Evolutionary conservation across 2,113 vertebrate species (phyloP).

Genomic region (Vidua chalybeata): DNA sequence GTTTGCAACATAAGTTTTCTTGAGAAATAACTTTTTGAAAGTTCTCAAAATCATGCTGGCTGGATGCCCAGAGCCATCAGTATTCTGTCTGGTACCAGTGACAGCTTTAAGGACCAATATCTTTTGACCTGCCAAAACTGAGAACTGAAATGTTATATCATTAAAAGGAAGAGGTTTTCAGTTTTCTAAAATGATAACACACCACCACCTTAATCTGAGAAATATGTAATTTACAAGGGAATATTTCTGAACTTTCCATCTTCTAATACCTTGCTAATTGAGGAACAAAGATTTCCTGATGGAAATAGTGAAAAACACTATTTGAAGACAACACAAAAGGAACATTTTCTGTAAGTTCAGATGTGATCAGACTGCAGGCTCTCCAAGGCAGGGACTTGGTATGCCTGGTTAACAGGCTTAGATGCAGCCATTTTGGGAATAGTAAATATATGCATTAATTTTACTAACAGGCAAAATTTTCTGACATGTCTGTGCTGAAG

Average conservation of each 20-base stretch:
- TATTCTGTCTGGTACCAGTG: constrained; percentile 6
- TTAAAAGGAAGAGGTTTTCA: background rate
- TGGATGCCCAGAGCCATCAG: background rate
- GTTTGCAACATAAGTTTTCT: background rate
- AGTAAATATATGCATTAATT: background rate
- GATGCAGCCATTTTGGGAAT: background rate
- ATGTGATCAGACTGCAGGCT: background rate
- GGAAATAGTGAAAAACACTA: background rate
- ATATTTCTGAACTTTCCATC: background rate
- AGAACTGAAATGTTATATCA: background rate
- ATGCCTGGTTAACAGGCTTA: background rate
- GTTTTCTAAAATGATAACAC: background rate
- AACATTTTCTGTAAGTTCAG: background rate
- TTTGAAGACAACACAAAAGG: background rate
- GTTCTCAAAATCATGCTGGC: background rate
- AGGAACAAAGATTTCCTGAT: background rate
- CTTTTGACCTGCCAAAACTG: background rate
- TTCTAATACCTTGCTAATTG: background rate
- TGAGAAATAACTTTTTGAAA: constrained; percentile 13
- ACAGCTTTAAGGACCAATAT: constrained; percentile 23
- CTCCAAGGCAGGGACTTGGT: background rate
- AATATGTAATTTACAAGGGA: background rate
- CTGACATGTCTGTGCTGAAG: background rate
- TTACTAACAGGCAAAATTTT: background rate
- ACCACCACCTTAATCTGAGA: background rate